Base-by-base conservation (phyloP, 2,888 invertebrate species). In the Synergus itoensis region DNA sequence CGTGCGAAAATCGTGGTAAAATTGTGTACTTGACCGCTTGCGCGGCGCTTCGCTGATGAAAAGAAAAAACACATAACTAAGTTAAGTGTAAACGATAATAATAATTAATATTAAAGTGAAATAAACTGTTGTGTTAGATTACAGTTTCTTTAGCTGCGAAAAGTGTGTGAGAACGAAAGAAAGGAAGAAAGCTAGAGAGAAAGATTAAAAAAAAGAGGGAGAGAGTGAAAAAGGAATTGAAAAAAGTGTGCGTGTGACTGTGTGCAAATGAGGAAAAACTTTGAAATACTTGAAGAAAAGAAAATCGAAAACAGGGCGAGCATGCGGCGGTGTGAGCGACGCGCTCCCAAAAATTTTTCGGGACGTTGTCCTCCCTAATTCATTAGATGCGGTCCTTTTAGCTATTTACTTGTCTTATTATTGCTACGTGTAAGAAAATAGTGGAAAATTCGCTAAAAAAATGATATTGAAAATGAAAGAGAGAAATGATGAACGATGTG, bases 321-420 rank as follows among this genome's bases (percentile, higher is more conserved):
- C 82, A 84, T 84, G 86, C 86, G 85, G 85, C 86, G 83, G 82
- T 82, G 83, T 83, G 84, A 85, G 83, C 86, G 82, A 81, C 78
- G 80, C 69, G 12, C 43, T 18, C 45, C n/a, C n/a, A 28, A 36
- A 21, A 45, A 16, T 48, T 43, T 69, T 12, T n/a, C n/a, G 73
- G 82, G 81, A 84, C 84, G 82, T 85, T 36, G 84, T 84, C 81
- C 80, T 84, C 85, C 84, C 77, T 80, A 48, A 79, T 79, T 80
- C 81, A 85, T 86, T 84, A 84, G 85, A 86, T 86, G 85, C 86
- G 87, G 83, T 87, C 86, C 86, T 88, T 89, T 88, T 88, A 90
- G 87, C 90, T 90, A 89, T 89, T 89, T 88, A 90, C 89, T 88
- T 88, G 88, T 88, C 86, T 89, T 87, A 88, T 88, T 88, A 89